Base-by-base conservation (phyloP, 35 echinoderm and acorn worm genomes). In the Holothuria glaberrima region DNA sequence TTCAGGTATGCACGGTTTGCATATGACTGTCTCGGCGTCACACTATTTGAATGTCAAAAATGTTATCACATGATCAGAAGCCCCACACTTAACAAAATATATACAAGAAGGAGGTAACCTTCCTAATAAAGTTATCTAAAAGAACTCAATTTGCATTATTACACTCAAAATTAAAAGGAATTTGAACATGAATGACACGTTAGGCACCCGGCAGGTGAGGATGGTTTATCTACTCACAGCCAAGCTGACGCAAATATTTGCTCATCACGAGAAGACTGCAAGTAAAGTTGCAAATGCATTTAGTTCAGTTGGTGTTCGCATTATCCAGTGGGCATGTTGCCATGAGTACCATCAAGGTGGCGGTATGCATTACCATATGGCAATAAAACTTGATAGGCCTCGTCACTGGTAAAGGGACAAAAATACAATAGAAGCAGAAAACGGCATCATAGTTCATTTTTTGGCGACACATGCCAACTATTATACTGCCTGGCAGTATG, bases 171-270 rank as follows among this genome's bases (percentile, higher is more conserved):
- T 41, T 2, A 2, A 4, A 41, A 41, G 7, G 7, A 41, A 41
- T 2, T 41, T 41, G 7, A 41, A 41, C 67, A 32, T 29, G 14
- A 69, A 13, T 25, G 30, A 6, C 34, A 41, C 35, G 1, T 41
- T 75, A 36, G 71, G 71, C 9, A 19, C 33, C 0, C 30, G 71
- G 10, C 71, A 75, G 33, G 32, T 75, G 14, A 32, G 71, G 31
- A 66, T 67, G 48, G 90, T 91, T 31, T 91, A 91, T 63, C 64
- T 91, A 21, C 72, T 91, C 1, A 91, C 90, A 91, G 90, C 33
- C 90, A 86, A 59, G 79, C 80, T 18, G 64, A 91, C 28, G 32
- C 30, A 13, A 24, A 9, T 9, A 9, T 52, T 7, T 54, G 58
- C 16, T 6, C 62, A 7, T 52, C 62, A 0, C 33, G 80, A 13